phyloP scores from a whole-genome alignment of 2,797 vertebrate species.

The Euthynnus affinis region DNA sequence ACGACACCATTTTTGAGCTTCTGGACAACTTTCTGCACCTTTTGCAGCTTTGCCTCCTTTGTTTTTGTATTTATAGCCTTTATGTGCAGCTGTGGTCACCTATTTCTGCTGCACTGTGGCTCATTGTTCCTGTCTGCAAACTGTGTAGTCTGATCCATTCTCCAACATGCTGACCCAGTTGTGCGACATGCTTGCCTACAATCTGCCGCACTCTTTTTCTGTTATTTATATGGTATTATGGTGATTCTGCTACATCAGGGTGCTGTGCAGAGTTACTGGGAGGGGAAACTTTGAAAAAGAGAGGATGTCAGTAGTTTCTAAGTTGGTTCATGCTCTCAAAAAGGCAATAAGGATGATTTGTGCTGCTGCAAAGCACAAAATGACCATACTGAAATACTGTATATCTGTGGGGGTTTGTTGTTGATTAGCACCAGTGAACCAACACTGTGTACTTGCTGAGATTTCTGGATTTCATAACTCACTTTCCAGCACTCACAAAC shows the following conservation, averaged over 20 bases:
- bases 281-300: background rate
- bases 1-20: conserved; percentile 14
- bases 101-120: conserved; percentile 31
- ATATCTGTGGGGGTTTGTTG: conserved; percentile 34
- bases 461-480: conserved; percentile 48
- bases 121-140: conserved; percentile 34
- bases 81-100: conserved; percentile 50
- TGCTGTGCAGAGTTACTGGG: conserved; percentile 29
- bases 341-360: conserved; percentile 30
- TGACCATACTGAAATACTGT: conserved; percentile 25
- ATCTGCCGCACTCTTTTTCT: conserved; percentile 51
- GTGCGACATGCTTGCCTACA: conserved; percentile 51
- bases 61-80: conserved; percentile 18
- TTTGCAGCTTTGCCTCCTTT: conserved; percentile 8
- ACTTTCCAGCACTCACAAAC: conserved; percentile 14
- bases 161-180: conserved; percentile 59
- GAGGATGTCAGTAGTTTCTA: conserved; percentile 18
- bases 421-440: conserved; percentile 34
- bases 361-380: conserved; percentile 29
- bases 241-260: conserved; percentile 46
- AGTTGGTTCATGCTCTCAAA: conserved; percentile 29
- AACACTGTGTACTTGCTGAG: conserved; percentile 17
- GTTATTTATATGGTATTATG: conserved; percentile 57
- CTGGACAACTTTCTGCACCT: background rate
- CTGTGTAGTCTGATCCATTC: conserved; percentile 32